Conservation (phyloP, 2,113 vertebrate species). For the Crotalus viridis region DNA sequence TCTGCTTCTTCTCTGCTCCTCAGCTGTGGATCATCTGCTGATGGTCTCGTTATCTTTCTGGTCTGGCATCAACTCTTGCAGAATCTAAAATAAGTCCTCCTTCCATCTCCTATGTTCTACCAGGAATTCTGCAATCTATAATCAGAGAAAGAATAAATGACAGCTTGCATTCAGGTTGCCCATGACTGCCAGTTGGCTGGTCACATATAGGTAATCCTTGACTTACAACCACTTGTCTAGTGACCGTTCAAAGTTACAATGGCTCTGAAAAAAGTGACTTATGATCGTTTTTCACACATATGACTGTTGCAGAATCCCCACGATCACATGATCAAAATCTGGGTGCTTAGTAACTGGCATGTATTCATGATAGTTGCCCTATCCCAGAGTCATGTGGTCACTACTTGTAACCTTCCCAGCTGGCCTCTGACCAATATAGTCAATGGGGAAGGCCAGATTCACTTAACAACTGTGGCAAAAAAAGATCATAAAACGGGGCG, state of each 20-base stretch:
- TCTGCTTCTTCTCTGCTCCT: neutral
- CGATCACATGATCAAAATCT: neutral
- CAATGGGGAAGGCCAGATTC: neutral
- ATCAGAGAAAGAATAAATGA: neutral
- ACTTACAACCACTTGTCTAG: neutral
- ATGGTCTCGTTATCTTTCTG: neutral
- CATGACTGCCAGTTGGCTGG: neutral
- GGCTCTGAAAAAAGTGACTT: neutral
- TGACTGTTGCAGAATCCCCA: neutral
- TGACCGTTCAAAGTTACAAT: neutral
- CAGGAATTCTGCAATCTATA: neutral
- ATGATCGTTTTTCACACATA: neutral
- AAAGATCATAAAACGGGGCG: too few relatives aligned
- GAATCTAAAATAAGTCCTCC: neutral
- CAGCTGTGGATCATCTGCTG: neutral
- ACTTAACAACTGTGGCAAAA: neutral
- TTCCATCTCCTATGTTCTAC: neutral
- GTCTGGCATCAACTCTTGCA: neutral
- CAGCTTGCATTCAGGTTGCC: neutral
- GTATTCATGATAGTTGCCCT: neutral
- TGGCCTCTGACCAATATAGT: neutral
- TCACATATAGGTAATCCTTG: neutral
- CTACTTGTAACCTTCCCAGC: neutral
- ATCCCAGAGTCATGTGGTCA: neutral
- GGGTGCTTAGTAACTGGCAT: neutral